Percentiles rank a stretch among this genome's conserved stretches.
Conservation (phyloP, 2,888 invertebrate species). For the Coelopa pilipes region DNA sequence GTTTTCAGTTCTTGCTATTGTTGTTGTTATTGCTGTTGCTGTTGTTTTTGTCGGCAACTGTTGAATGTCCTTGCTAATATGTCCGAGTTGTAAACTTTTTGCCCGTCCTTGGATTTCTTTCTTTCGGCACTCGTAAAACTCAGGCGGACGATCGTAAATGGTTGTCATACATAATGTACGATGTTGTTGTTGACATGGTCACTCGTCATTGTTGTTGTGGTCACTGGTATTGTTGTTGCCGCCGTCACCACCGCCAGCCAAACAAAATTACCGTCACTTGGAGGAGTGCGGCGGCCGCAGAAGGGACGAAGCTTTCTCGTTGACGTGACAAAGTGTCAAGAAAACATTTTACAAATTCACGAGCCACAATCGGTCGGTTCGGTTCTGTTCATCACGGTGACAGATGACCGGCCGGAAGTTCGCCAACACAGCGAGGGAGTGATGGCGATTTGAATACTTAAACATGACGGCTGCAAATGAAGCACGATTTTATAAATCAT, state of each 20-base stretch:
- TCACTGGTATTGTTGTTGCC: too few species aligned
- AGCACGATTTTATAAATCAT: not conserved
- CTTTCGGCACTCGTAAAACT: slow-evolving; percentile 25
- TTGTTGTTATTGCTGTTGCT: not conserved
- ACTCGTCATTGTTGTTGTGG: not conserved
- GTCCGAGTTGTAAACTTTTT: slow-evolving; percentile 18
- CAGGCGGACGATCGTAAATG: slow-evolving; percentile 21
- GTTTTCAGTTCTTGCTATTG: not conserved
- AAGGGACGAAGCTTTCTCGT: slow-evolving; percentile 19
- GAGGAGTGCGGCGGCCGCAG: not conserved
- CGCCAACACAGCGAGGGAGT: too few species aligned
- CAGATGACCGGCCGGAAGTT: too few species aligned
- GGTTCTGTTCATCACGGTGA: not conserved
- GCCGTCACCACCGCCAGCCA: too few species aligned
- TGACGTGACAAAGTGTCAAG: slow-evolving; percentile 33
- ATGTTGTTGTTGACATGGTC: slow-evolving; percentile 1
- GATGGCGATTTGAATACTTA: too few species aligned
- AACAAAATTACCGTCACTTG: slow-evolving; percentile 28
- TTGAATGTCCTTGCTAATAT: slow-evolving; percentile 19
- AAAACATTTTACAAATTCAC: slow-evolving; percentile 29
- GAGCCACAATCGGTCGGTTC: slow-evolving; percentile 14
- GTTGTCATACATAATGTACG: slow-evolving; percentile 9
- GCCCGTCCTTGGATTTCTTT: not conserved
- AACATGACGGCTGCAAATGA: too few species aligned
- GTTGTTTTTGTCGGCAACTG: slow-evolving; percentile 2